These are phyloP conservation scores for Adoxophyes honmai DNA, from an alignment of 1,140 invertebrate genomes.

Conservation along the genomic window DNA sequence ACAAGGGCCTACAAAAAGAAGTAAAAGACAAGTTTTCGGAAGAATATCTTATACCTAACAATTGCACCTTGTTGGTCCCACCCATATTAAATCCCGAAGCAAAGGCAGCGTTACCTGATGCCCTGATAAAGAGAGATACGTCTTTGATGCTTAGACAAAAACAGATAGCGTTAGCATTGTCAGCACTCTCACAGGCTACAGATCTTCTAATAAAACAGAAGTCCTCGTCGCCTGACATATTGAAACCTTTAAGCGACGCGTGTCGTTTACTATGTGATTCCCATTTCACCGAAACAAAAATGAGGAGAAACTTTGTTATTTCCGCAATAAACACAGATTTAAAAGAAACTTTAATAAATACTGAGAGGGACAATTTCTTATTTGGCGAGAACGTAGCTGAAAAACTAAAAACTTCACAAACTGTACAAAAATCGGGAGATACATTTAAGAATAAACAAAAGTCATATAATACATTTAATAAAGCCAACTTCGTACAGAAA, in stretches of 20 bases:
- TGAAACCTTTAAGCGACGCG: slow-evolving; percentile 18
- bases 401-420: slow-evolving; percentile 13
- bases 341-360: not conserved
- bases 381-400: slow-evolving; percentile 15
- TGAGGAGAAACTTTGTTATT: not conserved
- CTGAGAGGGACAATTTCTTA: not conserved
- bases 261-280: slow-evolving; percentile 17
- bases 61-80: no score
- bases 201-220: not conserved
- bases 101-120: no score
- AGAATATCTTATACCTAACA: no score
- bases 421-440: not conserved
- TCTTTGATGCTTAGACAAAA: no score
- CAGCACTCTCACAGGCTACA: not conserved
- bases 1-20: no score
- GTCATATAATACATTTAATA: not conserved
- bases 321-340: not conserved
- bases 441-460: not conserved
- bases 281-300: slow-evolving; percentile 11
- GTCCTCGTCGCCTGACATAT: not conserved
- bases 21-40: no score
- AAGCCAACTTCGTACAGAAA: not conserved
- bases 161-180: no score
- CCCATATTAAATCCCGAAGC: no score
- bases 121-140: no score